Evolutionary conservation across 2,113 vertebrate genomes (phyloP).

Genomic region (Rhea americana): DNA sequence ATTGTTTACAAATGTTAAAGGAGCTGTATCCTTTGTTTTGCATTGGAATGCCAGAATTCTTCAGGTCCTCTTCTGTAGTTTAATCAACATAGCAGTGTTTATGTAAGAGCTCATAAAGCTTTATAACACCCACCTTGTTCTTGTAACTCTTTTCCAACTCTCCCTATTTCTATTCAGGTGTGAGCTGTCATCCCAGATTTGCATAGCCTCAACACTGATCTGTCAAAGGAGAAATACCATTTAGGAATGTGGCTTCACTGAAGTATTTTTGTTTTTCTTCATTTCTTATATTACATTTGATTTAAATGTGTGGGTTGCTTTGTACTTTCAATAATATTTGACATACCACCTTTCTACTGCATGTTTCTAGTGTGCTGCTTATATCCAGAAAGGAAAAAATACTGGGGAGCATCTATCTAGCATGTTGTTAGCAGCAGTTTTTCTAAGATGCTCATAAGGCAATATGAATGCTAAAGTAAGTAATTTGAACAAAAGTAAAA

Average conservation of each 20-base stretch:
- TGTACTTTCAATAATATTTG: background rate
- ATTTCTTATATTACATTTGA: background rate
- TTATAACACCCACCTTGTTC: background rate
- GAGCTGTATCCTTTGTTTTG: conserved; percentile 4
- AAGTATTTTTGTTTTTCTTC: background rate
- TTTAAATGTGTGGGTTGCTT: background rate
- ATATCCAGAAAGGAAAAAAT: background rate
- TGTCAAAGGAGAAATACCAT: background rate
- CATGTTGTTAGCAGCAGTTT: background rate
- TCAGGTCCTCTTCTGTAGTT: conserved; percentile 2
- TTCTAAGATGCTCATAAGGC: background rate
- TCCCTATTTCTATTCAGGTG: background rate
- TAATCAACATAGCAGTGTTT: background rate
- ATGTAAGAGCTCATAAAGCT: background rate
- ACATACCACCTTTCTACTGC: background rate
- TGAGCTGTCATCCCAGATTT: background rate
- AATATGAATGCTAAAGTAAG: background rate
- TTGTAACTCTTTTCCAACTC: background rate
- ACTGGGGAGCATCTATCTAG: background rate
- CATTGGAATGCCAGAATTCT: conserved; percentile 3
- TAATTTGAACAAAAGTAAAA: background rate
- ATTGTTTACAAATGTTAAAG: conserved; percentile 16
- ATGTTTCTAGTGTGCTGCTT: background rate
- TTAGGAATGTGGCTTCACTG: background rate
- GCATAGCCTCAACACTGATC: background rate